Evolutionary conservation across 2,797 vertebrate genomes (phyloP).

Genomic region (Intellagama lesueurii): DNA sequence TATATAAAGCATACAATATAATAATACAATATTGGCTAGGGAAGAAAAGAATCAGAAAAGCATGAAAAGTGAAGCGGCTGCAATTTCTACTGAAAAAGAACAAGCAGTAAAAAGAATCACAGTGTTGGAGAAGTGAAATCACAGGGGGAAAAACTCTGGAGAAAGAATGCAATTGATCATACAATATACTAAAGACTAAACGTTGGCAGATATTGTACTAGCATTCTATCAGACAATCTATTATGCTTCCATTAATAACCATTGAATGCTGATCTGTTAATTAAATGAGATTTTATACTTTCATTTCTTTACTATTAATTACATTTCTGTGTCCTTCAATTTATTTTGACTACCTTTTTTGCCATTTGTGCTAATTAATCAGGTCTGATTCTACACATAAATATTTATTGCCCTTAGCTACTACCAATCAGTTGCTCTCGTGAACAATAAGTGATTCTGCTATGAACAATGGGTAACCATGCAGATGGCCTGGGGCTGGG

Average conservation of each 20-base stretch:
- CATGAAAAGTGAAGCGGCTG: background rate
- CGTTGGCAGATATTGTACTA: background rate
- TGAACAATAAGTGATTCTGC: background rate
- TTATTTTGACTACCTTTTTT: slow-evolving; percentile 18
- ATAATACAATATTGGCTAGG: background rate
- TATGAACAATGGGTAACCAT: background rate
- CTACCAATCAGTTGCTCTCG: no score
- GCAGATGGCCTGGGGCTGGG: no score
- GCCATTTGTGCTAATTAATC: no score
- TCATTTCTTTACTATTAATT: background rate
- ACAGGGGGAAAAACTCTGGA: slow-evolving; percentile 28
- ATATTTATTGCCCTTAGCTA: no score
- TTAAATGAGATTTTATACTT: no score
- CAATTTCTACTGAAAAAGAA: slow-evolving; percentile 5
- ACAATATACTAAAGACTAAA: background rate
- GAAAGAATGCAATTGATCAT: background rate
- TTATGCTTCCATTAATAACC: background rate
- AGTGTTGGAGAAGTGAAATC: slow-evolving; percentile 31
- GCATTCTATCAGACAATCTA: background rate
- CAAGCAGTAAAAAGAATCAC: background rate
- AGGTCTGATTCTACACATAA: no score
- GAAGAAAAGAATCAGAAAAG: slow-evolving; percentile 13
- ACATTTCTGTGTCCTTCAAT: slow-evolving; percentile 8
- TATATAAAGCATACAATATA: background rate
- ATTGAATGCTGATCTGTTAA: no score